A percentile compares a stretch with the other conserved stretches of the same genome.
phyloP scores from a whole-genome alignment of 2,888 invertebrate species.

The Apamea anceps region DNA sequence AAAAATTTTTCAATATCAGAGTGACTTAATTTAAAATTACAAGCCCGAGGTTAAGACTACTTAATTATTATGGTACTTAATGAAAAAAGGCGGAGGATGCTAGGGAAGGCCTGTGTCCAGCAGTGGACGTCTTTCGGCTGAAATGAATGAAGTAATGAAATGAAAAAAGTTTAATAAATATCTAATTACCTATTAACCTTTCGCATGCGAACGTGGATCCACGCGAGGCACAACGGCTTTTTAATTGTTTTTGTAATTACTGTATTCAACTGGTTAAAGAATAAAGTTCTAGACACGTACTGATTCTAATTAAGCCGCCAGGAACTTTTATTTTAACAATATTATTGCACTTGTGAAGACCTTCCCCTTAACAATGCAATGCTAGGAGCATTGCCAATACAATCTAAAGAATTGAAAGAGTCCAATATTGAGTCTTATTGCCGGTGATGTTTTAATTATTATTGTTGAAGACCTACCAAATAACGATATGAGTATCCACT shows the following conservation, averaged over 20 bases:
- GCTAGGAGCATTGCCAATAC: constrained; percentile 63
- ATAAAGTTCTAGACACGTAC: background rate
- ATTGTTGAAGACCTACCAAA: constrained; percentile 27
- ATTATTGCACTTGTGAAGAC: background rate
- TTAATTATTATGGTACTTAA: background rate
- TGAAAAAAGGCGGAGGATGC: too few relatives aligned
- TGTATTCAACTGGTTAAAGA: background rate
- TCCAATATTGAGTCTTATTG: constrained; percentile 56
- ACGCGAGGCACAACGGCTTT: background rate
- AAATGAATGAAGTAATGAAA: background rate
- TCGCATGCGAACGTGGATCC: background rate
- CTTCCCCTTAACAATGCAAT: constrained; percentile 55
- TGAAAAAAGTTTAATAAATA: background rate
- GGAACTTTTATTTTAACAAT: background rate
- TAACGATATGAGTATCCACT: background rate
- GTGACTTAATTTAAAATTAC: background rate
- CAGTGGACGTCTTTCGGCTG: too few relatives aligned
- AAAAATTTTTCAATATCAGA: background rate
- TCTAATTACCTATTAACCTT: background rate
- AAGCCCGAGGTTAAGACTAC: background rate
- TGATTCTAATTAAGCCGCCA: background rate
- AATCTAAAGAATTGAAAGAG: constrained; percentile 60
- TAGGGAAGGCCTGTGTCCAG: too few relatives aligned
- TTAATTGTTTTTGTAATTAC: background rate
- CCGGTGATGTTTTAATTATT: constrained; percentile 44